phyloP scores from a whole-genome alignment of 2,888 invertebrate species.

The Rapana venosa region DNA sequence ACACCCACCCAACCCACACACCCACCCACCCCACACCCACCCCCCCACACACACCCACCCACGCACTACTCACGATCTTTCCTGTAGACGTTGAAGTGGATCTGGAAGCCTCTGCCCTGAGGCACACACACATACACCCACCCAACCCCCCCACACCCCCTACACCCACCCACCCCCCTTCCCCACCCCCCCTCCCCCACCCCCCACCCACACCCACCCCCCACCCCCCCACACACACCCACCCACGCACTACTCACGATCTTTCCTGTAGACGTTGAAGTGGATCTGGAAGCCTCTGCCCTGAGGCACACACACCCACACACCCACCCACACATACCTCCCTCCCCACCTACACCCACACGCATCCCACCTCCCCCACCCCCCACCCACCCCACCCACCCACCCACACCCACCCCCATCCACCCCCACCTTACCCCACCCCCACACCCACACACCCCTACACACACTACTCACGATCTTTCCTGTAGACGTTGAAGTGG shows the following conservation, averaged over 20 bases:
- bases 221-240: not conserved
- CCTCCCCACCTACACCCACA: too few species aligned
- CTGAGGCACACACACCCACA: too few species aligned
- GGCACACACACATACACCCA: too few species aligned
- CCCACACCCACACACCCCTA: not conserved
- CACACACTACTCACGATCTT: not conserved
- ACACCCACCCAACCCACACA: not conserved
- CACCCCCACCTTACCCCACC: not conserved
- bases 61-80: not conserved
- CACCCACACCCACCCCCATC: not conserved
- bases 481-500: slow-evolving; percentile 35
- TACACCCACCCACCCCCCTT: too few species aligned
- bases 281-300: slow-evolving; percentile 38
- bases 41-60: not conserved
- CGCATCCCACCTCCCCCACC: too few species aligned
- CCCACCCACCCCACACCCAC: not conserved
- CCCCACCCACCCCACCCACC: too few species aligned
- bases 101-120: slow-evolving; percentile 31
- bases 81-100: slow-evolving; percentile 37
- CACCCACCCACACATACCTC: too few species aligned
- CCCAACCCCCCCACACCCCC: too few species aligned
- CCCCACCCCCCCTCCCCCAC: too few species aligned
- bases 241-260: slow-evolving; percentile 2
- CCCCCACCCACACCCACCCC: too few species aligned
- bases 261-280: slow-evolving; percentile 26